Conservation (phyloP, 2,113 vertebrate species). For the Saimiri boliviensis region DNA sequence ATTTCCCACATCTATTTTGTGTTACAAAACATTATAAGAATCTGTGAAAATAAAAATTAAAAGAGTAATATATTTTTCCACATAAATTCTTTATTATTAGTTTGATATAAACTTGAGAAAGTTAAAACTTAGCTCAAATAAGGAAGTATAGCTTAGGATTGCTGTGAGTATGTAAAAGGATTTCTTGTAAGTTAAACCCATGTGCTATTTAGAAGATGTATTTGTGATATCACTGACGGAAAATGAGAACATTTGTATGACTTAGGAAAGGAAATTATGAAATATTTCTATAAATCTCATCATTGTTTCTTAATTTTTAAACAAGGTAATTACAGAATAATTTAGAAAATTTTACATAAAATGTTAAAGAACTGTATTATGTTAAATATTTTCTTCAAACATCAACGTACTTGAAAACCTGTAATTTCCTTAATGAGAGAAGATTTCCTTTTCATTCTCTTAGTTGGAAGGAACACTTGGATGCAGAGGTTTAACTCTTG, state of each 20-base stretch:
- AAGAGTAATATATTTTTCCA: neutral
- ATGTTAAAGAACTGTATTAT: conserved; percentile 17
- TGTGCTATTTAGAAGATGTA: neutral
- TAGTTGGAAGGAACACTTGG: neutral
- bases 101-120: neutral
- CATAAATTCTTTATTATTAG: neutral
- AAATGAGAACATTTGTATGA: conserved; percentile 47
- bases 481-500: conserved; percentile 52
- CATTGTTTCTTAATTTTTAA: conserved; percentile 63
- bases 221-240: neutral
- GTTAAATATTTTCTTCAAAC: conserved; percentile 43
- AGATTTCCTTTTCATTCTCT: conserved; percentile 28
- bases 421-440: conserved; percentile 58
- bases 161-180: neutral
- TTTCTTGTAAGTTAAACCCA: neutral
- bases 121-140: neutral
- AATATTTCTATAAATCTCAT: conserved; percentile 27
- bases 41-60: neutral
- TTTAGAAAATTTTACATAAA: conserved; percentile 66
- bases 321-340: conserved; percentile 48
- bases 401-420: conserved; percentile 45
- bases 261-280: conserved; percentile 17
- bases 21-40: conserved; percentile 16
- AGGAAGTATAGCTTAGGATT: neutral
- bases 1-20: neutral